Evolutionary conservation across 2,888 invertebrate species (phyloP).

Genomic region (Cristatella mucedo): DNA sequence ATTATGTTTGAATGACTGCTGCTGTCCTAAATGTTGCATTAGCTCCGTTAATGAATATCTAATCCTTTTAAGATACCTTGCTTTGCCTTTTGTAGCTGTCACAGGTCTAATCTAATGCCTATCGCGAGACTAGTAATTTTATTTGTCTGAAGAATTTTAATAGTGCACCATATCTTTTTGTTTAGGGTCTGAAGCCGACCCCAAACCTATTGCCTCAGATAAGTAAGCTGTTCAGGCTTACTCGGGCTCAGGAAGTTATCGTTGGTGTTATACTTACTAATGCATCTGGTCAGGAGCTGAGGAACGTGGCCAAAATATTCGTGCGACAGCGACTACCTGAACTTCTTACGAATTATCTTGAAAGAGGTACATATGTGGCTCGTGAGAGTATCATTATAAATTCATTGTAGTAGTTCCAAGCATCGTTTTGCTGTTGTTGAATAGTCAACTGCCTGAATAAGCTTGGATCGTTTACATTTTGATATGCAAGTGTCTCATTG

Average conservation of each 20-base stretch:
- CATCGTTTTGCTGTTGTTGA: too few species aligned
- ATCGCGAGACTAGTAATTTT: too few species aligned
- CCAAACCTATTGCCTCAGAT: slow-evolving; percentile 65
- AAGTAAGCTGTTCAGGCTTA: slow-evolving; percentile 67
- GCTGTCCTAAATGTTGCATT: too few species aligned
- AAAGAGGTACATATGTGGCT: slow-evolving; percentile 41
- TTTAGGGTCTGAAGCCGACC: slow-evolving; percentile 60
- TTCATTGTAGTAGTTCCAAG: too few species aligned
- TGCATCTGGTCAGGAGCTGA: slow-evolving; percentile 60
- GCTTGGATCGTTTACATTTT: too few species aligned
- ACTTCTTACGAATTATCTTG: too few species aligned
- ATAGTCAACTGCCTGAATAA: too few species aligned
- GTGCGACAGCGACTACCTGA: slow-evolving; percentile 65
- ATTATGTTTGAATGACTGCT: too few species aligned
- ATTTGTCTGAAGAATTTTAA: too few species aligned
- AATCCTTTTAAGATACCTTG: slow-evolving; percentile 10
- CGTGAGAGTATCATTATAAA: not conserved
- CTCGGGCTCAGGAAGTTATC: slow-evolving; percentile 74
- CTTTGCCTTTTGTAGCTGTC: not conserved
- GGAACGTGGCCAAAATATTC: slow-evolving; percentile 57
- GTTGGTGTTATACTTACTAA: slow-evolving; percentile 69
- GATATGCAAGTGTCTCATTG: too few species aligned
- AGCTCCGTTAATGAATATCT: too few species aligned
- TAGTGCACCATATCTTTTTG: slow-evolving; percentile 15
- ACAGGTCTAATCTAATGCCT: too few species aligned